phyloP scores from a whole-genome alignment of 2,113 vertebrate genomes.

The Ciconia maguari region DNA sequence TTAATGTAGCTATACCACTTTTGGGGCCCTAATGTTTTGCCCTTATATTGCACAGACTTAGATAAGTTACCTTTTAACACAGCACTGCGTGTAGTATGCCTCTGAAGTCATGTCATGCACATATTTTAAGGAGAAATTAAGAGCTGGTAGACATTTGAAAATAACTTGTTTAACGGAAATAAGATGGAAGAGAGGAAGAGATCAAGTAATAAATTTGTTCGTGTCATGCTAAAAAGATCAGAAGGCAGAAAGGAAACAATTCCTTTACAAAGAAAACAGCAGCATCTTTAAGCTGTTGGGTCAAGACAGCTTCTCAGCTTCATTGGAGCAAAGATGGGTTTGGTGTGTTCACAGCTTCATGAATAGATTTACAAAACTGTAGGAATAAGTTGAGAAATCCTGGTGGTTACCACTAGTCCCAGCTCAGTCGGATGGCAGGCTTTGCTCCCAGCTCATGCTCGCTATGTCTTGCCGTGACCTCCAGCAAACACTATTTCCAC shows the following conservation, averaged over 20 bases:
- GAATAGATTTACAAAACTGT: neutral
- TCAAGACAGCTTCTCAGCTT: neutral
- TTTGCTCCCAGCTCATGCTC: neutral
- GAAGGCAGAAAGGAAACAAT: neutral
- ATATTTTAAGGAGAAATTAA: neutral
- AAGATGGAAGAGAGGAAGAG: neutral
- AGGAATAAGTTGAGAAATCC: neutral
- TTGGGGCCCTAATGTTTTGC: neutral
- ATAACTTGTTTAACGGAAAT: neutral
- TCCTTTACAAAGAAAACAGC: neutral
- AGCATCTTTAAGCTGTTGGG: neutral
- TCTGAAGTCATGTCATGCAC: neutral
- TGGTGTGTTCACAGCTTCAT: neutral
- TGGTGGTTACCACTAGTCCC: neutral
- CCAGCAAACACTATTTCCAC: neutral
- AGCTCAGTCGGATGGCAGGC: neutral
- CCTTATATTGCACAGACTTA: neutral
- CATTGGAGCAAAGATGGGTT: neutral
- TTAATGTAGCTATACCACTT: neutral
- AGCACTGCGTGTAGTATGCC: neutral
- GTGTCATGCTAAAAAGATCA: neutral
- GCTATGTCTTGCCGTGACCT: neutral
- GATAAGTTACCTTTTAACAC: neutral
- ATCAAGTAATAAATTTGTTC: neutral
- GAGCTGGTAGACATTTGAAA: neutral